Base-by-base conservation (phyloP, 2,888 invertebrate species). In the Ormia ochracea region DNA sequence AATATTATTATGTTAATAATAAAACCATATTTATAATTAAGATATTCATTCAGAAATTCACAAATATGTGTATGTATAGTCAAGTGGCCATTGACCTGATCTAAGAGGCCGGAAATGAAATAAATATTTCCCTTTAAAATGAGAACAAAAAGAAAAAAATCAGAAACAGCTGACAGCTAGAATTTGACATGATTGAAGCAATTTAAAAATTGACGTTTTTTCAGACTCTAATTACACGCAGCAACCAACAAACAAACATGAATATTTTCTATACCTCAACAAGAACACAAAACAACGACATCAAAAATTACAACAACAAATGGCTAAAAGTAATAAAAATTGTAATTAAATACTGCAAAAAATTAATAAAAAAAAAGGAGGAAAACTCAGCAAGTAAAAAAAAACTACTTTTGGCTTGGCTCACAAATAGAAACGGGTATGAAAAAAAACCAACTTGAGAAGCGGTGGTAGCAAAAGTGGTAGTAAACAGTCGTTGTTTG, bases 341-440 rank as follows among this genome's bases (percentile, higher is more conserved):
- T 80, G 79, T 80, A 80, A 80, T 80, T 80, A 80, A 75, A 80
- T 80, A 80, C 79, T 45, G 79, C 54, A 75, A 75, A 80, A 79
- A 74, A 78, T 21, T 5, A 4, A 19, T 38, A 19, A 12, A 43
- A 9, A 14, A 59, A 26, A 50, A 21, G 50, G n/a, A 19, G 48
- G 56, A 66, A 41, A 68, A 58, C 72, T 73, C 59, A 70, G 70
- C 59, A 73, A 76, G 56, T 59, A 75, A 80, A 59, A 80, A 79
- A 79, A 75, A 80, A 72, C 79, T 75, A 68, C 72, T 80, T 75
- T 80, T 80, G 76, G 76, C 79, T 79, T 72, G 79, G 70, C 66
- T 79, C 50, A 73, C 26, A 70, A 69, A 26, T 43, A 77, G 45
- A 58, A 70, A 56, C 14, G 54, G n/a, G 31, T 21, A 70, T 26